Base-by-base conservation (phyloP, 1,140 invertebrate genomes). In the Dendrolimus kikuchii region DNA sequence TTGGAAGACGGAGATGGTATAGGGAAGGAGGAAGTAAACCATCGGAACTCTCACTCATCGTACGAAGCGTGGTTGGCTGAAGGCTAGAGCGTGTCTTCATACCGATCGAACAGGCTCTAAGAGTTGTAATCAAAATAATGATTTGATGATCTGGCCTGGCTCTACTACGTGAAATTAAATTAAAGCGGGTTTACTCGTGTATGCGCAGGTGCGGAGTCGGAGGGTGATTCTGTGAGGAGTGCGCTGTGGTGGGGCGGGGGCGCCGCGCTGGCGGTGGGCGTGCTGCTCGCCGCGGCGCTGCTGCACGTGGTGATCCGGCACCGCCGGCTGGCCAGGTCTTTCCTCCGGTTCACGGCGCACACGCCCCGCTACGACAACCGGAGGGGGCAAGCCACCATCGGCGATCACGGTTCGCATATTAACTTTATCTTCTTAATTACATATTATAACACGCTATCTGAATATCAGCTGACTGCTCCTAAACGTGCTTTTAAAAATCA, bases 351-450 rank as follows among this genome's bases (percentile, higher is more conserved):
- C 83, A 71, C 67, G 23, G 61, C 63, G 51, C 94, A 93, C 69
- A 80, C 78, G 54, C 73, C 76, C 64, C 94, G 96, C 76, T 97
- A 97, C 74, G 93, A 95, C 86, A 93, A 93, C 23, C 89, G 95
- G 64, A 93, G 94, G 42, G 95, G 93, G 47, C 92, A 95, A 62
- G 94, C 95, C 7, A 96, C 94, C 48, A 95, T 98, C 74, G 92
- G 90, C 40, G 91, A 91, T 50, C 91, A 94, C 74, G 90, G 91
- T 62, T 23, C 23, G 23, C 23, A 23, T 23, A 23, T 23, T 23
- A 1, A 23, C 23, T 23, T 23, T 23, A 3, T 23, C 23, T 23
- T 23, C 23, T 23, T 23, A 23, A 23, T 23, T 23, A 2, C 3
- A 3, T 23, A 23, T 23, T 23, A 23, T 23, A 40, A 57, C n/a